A percentile compares a stretch with the other conserved stretches of the same genome.
These are phyloP conservation scores for Leptatherina wallacei DNA, from an alignment of 2,797 vertebrate species.

Conservation along the genomic window DNA sequence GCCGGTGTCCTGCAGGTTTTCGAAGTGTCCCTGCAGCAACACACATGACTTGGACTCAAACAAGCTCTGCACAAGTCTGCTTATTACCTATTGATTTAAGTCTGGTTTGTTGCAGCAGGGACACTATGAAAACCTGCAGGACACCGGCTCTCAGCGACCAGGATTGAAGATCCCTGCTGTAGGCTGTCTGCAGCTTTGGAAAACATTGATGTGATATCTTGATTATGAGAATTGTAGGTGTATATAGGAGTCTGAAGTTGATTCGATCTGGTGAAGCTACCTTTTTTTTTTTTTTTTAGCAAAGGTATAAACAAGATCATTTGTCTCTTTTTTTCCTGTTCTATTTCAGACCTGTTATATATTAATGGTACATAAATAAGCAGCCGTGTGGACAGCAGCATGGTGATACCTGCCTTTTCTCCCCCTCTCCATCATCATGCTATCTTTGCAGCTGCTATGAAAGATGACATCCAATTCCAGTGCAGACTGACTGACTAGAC, in stretches of 20 bases:
- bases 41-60: too few relatives aligned
- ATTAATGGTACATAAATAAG: constrained; percentile 8
- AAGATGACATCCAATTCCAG: constrained; percentile 42
- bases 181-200: not conserved
- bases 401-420: constrained; percentile 24
- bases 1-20: too few relatives aligned
- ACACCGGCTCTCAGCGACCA: too few relatives aligned
- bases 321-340: not conserved
- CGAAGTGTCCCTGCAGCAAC: too few relatives aligned
- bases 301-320: not conserved
- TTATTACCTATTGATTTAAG: too few relatives aligned
- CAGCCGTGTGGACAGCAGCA: constrained; percentile 18
- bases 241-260: not conserved
- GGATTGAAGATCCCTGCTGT: too few relatives aligned
- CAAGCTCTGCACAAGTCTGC: too few relatives aligned
- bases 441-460: constrained; percentile 25
- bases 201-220: not conserved
- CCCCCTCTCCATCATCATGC: not conserved
- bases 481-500: constrained; percentile 43
- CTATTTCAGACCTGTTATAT: constrained; percentile 19
- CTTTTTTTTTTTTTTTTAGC: not conserved
- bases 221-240: not conserved
- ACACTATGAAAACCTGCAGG: too few relatives aligned
- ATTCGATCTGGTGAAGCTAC: constrained; percentile 12
- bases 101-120: too few relatives aligned